A percentile compares a stretch with the other conserved stretches of the same genome.
phyloP scores from a whole-genome alignment of 2,888 invertebrate species.

The Listrodromus nycthemerus region DNA sequence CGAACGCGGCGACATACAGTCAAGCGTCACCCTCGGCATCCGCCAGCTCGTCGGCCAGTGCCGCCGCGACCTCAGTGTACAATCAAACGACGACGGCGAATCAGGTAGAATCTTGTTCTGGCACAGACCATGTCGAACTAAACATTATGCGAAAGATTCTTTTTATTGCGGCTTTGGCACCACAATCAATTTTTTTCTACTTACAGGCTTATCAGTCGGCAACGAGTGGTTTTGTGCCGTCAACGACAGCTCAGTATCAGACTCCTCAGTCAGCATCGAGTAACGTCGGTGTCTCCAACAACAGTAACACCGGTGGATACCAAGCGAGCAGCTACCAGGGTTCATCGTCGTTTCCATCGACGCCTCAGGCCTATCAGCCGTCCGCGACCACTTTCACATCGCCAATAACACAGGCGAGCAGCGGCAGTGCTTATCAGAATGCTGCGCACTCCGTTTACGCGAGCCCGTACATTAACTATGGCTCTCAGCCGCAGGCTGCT shows the following conservation, averaged over 20 bases:
- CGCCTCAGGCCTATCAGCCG: slow-evolving; percentile 81
- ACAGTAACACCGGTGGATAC: slow-evolving; percentile 79
- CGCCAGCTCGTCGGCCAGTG: slow-evolving; percentile 69
- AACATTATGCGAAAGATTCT: not conserved
- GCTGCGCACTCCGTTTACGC: slow-evolving; percentile 82
- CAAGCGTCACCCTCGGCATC: slow-evolving; percentile 81
- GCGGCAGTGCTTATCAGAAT: slow-evolving; percentile 79
- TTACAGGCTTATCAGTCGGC: slow-evolving; percentile 79
- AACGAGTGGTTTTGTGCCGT: slow-evolving; percentile 79
- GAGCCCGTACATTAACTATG: slow-evolving; percentile 79
- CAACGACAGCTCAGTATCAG: slow-evolving; percentile 82
- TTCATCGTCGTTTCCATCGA: slow-evolving; percentile 81
- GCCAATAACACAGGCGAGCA: slow-evolving; percentile 81
- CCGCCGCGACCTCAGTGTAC: slow-evolving; percentile 77
- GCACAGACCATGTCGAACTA: not conserved
- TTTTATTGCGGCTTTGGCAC: not conserved
- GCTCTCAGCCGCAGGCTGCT: slow-evolving; percentile 78
- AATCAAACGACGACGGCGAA: slow-evolving; percentile 81
- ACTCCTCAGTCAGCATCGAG: slow-evolving; percentile 78
- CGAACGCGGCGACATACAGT: slow-evolving; percentile 80
- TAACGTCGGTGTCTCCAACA: slow-evolving; percentile 78
- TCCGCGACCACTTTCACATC: slow-evolving; percentile 82
- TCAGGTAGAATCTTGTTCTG: slow-evolving; percentile 73
- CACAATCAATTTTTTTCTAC: not conserved
- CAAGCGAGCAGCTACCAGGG: slow-evolving; percentile 81